Evolutionary conservation across 2,113 vertebrate species (phyloP), one percentile per base, ranked within the genome.

Genomic region (Pseudopipra pipra): DNA sequence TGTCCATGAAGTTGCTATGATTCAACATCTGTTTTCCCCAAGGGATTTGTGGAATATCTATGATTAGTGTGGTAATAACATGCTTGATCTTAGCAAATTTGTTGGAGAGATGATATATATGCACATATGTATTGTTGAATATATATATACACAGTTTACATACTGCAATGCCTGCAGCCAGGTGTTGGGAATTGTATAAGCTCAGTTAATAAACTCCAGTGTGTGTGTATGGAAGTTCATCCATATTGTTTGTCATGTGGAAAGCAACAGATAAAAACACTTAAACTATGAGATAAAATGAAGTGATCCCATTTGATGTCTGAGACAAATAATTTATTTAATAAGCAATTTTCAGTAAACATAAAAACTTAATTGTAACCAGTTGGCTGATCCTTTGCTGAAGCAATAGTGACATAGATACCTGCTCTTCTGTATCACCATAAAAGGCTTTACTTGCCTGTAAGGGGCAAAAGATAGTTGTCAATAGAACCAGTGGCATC

Each of bases 1-100:
- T 65, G 70, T 41, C 54, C 8, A 1, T 8, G 15, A 68, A 68
- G 37, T 47, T 58, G 19, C n/a, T 22, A 0, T 1, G 5, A 43
- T 16, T 66, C 33, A 62, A 2, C 43, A 49, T 61, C 41, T n/a
- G 8, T 74, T 91, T 80, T 84, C 68, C 55, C 18, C n/a, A 58
- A 49, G 31, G 56, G 12, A 61, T 12, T 67, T 33, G 8, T 59
- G 37, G 75, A 33, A 28, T 74, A 46, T 59, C 30, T 44, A 0
- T 49, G n/a, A 16, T 37, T 80, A 76, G 13, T 31, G 20, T 56
- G 44, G 13, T 56, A 75, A n/a, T 13, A 47, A 19, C 3, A 9
- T 33, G 9, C n/a, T 83, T 18, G 20, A 21, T 56, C 67, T 83
- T 66, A 14, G 54, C 16, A 56, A 43, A 43, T 43, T 61, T 58